A percentile compares a stretch with the other conserved stretches of the same genome.
Evolutionary conservation across 1,140 invertebrate species (phyloP).

Genomic region (Glossosoma conforme): DNA sequence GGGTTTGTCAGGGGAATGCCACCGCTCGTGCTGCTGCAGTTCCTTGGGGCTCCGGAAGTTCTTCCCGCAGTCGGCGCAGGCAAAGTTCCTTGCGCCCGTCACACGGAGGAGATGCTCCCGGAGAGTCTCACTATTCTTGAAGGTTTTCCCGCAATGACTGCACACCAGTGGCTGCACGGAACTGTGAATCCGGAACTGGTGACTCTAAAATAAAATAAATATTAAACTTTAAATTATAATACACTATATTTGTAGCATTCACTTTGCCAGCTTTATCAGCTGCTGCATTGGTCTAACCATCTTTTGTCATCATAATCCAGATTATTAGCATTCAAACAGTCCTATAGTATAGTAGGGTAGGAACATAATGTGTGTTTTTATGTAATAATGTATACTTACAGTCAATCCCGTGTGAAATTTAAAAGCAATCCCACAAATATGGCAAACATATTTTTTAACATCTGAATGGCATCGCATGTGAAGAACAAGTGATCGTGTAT

Average conservation of each 20-base stretch:
- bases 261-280: too few relatives aligned
- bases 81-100: constrained; percentile 42
- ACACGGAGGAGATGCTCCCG: constrained; percentile 38
- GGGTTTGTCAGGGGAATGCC: constrained; percentile 63
- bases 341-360: too few relatives aligned
- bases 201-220: constrained; percentile 19
- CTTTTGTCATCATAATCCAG: too few relatives aligned
- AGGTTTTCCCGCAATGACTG: constrained; percentile 39
- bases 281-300: too few relatives aligned
- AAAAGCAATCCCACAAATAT: constrained; percentile 15
- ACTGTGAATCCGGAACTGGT: constrained; percentile 18
- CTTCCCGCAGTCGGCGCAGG: constrained; percentile 66
- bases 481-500: constrained; percentile 48
- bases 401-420: constrained; percentile 16
- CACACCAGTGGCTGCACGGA: constrained; percentile 31
- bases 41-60: constrained; percentile 66
- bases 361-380: too few relatives aligned
- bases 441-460: constrained; percentile 38
- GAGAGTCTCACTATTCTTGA: constrained; percentile 32
- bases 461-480: constrained; percentile 57
- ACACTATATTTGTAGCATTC: too few relatives aligned
- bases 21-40: constrained; percentile 58
- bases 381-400: constrained; percentile 18
- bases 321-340: too few relatives aligned
- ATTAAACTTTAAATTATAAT: background rate